Evolutionary conservation across 2,888 invertebrate genomes (phyloP), one percentile per base, ranked within the genome.

Genomic region (Dusona sp.): DNA sequence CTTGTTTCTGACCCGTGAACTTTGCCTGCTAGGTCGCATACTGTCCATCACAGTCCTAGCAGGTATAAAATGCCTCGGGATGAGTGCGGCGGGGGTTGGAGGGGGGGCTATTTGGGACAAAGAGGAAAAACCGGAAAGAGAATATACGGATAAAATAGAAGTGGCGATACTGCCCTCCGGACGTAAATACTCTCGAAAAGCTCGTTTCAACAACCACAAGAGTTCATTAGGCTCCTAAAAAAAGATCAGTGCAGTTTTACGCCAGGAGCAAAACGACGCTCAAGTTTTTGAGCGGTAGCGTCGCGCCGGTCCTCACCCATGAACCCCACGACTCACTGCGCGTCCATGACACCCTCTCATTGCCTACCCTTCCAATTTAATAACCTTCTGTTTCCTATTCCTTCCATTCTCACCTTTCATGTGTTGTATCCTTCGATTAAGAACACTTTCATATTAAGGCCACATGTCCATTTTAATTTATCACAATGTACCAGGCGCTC

Each of bases 401-500:
- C 75, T 83, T 38, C 38, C 57, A 48, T 70, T 77, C 45, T 29
- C 38, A 73, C 51, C 38, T 64, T 51, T 19, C 19, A 7, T 38
- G 19, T 83, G 65, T 25, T 83, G 65, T 25, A 57, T 78, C 33
- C 13, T 83, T n/a, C 72, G 19, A 79, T 79, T 73, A 54, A 90
- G 88, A 90, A 88, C 91, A 89, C 89, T 51, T 73, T 90, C 89
- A 91, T 91, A 92, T 92, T 90, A 90, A 88, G 91, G 90, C 89
- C 90, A 89, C 90, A 89, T 90, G 91, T 92, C 91, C 92, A 92
- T 92, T 92, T 92, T 92, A 92, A 92, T 92, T 89, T 16, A 25
- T 29, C 57, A 42, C 48, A 7, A 45, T 19, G 19, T 48, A 48
- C 48, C 19, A 48, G n/a, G 16, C 48, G 13, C 45, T 1, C 45